These are phyloP conservation scores for Lanistes nyassanus DNA, from an alignment of 1,140 invertebrate species.

Conservation along the genomic window DNA sequence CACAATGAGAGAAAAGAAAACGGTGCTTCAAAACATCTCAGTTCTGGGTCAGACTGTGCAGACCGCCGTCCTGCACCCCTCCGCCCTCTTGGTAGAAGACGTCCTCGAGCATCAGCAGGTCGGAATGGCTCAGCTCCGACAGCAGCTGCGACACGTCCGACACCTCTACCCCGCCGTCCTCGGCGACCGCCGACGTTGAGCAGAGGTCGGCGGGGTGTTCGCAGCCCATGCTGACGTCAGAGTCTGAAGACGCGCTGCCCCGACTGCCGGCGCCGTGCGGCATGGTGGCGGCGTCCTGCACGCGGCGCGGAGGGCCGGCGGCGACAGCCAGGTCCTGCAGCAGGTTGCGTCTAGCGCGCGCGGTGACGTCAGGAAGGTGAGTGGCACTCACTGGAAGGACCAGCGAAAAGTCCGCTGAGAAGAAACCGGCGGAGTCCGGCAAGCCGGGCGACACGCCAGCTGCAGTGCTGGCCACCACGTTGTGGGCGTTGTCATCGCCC, in stretches of 20 bases:
- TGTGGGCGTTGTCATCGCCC: too few relatives aligned
- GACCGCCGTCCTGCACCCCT: too few relatives aligned
- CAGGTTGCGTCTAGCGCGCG: not conserved
- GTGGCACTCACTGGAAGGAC: not conserved
- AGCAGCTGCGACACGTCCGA: slow-evolving; percentile 7
- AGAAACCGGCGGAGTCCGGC: too few relatives aligned
- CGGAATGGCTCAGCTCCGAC: slow-evolving; percentile 16
- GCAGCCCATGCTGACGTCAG: slow-evolving; percentile 14
- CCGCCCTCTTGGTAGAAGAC: too few relatives aligned
- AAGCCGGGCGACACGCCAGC: too few relatives aligned
- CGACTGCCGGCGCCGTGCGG: slow-evolving; percentile 14
- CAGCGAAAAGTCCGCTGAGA: not conserved
- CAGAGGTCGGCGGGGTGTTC: not conserved
- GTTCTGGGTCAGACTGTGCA: too few relatives aligned
- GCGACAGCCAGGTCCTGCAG: slow-evolving; percentile 3
- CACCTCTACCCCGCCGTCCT: not conserved
- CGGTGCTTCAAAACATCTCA: too few relatives aligned
- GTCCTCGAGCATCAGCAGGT: slow-evolving; percentile 8
- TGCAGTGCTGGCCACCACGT: too few relatives aligned
- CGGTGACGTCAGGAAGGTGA: not conserved
- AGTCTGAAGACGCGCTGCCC: slow-evolving; percentile 12
- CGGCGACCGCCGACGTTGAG: not conserved
- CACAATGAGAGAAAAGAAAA: too few relatives aligned
- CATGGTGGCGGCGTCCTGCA: not conserved
- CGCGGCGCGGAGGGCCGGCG: not conserved